A percentile compares a stretch with the other conserved stretches of the same genome.
Evolutionary conservation across 2,888 invertebrate genomes (phyloP).

Genomic region (Drosophila formosana): DNA sequence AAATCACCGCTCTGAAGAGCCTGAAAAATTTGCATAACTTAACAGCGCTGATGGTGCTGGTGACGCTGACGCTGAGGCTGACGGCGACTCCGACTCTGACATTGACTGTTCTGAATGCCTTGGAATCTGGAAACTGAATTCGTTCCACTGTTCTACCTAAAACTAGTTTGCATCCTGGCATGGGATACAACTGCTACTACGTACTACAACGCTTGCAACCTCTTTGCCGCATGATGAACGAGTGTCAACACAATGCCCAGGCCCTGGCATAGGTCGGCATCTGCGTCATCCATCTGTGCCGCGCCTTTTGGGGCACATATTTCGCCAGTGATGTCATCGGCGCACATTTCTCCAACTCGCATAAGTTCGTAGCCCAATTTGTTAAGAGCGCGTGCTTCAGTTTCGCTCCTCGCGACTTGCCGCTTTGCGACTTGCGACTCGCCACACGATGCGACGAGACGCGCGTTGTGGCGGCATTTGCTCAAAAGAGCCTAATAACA

Average conservation of each 20-base stretch:
- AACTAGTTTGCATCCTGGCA: constrained; percentile 73
- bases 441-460: constrained; percentile 4
- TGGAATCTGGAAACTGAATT: constrained; percentile 53
- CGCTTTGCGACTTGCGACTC: constrained; percentile 34
- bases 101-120: constrained; percentile 6
- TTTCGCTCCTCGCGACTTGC: constrained; percentile 46
- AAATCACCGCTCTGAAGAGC: constrained; percentile 68
- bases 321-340: constrained; percentile 74
- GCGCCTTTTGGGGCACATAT: constrained; percentile 76
- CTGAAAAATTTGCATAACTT: constrained; percentile 68
- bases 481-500: constrained; percentile 77
- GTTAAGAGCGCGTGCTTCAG: constrained; percentile 79
- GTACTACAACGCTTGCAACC: constrained; percentile 4
- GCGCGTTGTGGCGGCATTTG: constrained; percentile 61
- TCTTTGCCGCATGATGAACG: constrained; percentile 51
- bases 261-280: constrained; percentile 37
- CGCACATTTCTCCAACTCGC: constrained; percentile 61
- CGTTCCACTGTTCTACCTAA: constrained; percentile 67
- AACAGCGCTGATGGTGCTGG: constrained; percentile 10
- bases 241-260: constrained; percentile 45
- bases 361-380: constrained; percentile 78
- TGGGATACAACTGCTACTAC: constrained; percentile 43
- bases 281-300: constrained; percentile 54
- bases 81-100: constrained; percentile 38
- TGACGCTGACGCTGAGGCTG: neutral